Evolutionary conservation across 2,113 vertebrate genomes (phyloP).

Genomic region (Pardalotus punctatus): DNA sequence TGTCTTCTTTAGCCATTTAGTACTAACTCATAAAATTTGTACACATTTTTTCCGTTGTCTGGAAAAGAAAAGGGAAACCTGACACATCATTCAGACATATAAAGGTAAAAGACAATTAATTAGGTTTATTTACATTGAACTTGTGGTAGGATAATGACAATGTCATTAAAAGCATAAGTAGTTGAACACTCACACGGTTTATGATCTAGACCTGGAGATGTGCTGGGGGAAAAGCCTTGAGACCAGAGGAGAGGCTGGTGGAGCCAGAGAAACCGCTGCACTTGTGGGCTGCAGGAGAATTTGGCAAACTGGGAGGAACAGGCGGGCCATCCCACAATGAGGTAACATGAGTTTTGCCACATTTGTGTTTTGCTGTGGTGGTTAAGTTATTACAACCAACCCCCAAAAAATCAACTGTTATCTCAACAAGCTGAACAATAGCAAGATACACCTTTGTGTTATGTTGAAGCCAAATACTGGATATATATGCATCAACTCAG

Average conservation of each 20-base stretch:
- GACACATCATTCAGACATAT: neutral
- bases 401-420: neutral
- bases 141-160: neutral
- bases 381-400: fast-evolving
- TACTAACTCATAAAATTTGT: neutral
- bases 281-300: neutral
- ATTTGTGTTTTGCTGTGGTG: fast-evolving
- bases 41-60: neutral
- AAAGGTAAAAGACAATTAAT: neutral
- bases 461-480: neutral
- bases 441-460: neutral
- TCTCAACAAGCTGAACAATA: neutral
- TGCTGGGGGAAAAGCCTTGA: neutral
- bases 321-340: neutral
- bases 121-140: neutral
- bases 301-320: neutral
- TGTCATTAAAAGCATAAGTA: neutral
- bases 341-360: neutral
- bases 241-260: neutral
- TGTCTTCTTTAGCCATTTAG: neutral
- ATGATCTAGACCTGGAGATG: neutral
- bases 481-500: neutral
- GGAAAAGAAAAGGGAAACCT: neutral
- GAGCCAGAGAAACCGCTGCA: neutral
- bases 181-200: fast-evolving